Evolutionary conservation across 2,888 invertebrate species (phyloP), one percentile per base, ranked within the genome.

Genomic region (Girardia tigrina): DNA sequence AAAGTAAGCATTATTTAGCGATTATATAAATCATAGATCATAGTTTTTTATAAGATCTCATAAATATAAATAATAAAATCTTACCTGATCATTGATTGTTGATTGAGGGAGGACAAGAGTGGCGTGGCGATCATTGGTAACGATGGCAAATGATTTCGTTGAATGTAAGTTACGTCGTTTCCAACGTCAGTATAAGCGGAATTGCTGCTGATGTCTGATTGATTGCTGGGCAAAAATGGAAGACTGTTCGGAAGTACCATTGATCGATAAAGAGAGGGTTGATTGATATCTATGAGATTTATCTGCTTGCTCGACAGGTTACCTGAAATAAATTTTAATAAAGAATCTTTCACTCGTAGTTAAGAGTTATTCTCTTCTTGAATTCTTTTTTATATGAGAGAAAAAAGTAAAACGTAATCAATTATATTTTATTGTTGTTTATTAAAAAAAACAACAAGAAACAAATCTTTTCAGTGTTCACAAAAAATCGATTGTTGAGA

Each of bases 201-300:
- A 56, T 56, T 56, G n/a, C 56, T 56, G n/a, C 56, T 56, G 56
- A 23, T 23, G 56, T 56, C 56, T 20, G 56, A 56, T 23, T 56
- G 56, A 56, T 56, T 56, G 56, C 56, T 56, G n/a, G 56, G 56
- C 4, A 56, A n/a, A 56, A 56, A 56, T 56, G 56, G 56, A 56
- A 56, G 56, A 56, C 56, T 56, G 56, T 56, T 56, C 8, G 56
- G 56, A 56, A 56, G 56, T 56, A 56, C 56, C n/a, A 56, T 56
- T 56, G 56, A 56, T 56, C 56, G 56, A n/a, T 56, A 56, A 12
- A 56, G 56, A 12, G 56, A 56, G 23, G 56, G 56, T 56, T 56
- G 56, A n/a, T 56, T 56, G 23, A 56, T 56, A 56, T 56, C 56
- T 20, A 56, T 56, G n/a, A 56, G n/a, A 56, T 56, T 56, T 56